Base-by-base conservation (phyloP, 64 coral and sea anemone genomes). In the Astreopora myriophthalma region DNA sequence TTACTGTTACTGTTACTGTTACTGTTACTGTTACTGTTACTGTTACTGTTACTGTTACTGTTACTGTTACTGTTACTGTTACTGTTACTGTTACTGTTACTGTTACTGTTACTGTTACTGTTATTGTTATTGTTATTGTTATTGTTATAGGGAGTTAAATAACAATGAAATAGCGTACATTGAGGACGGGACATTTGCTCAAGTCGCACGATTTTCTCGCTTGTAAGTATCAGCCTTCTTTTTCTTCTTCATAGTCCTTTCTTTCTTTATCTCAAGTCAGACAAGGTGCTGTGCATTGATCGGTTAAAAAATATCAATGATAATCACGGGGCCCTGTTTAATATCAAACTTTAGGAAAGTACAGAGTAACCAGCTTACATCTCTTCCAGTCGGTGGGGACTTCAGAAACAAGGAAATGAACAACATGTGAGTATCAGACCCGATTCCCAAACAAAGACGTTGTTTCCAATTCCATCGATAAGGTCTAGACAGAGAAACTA, bases 181-280 rank as follows among this genome's bases (percentile, higher is more conserved):
- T 77, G 92, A 93, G 49, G 92, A 93, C 29, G 92, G 85, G 1
- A 88, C 84, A 0, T 81, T 93, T 79, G 73, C 74, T 26, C 48
- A 37, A 11, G 48, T 74, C 27, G 37, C 16, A 3, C 5, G 39
- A 5, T 88, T 79, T 70, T n/a, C 30, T 22, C 12, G 32, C 17
- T 51, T 93, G 92, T 93, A 65, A 79, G 92, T 93, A 24, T 39
- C 26, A 10, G 26, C 40, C 40, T 44, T 44, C 1, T 44, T 37
- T 8, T 6, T 37, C 5, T 73, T 34, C 12, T 73, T 34, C 12
- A 17, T 69, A 26, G n/a, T 33, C 11, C 12, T 73, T 8, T 73
- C 10, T 12, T 33, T 33, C 12, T 13, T 2, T 25, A 11, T 38
- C 12, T 73, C 3, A 5, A 44, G 11, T 44, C 6, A 44, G 11